phyloP scores from a whole-genome alignment of 2,113 vertebrate species.

The Corydoras sp. region DNA sequence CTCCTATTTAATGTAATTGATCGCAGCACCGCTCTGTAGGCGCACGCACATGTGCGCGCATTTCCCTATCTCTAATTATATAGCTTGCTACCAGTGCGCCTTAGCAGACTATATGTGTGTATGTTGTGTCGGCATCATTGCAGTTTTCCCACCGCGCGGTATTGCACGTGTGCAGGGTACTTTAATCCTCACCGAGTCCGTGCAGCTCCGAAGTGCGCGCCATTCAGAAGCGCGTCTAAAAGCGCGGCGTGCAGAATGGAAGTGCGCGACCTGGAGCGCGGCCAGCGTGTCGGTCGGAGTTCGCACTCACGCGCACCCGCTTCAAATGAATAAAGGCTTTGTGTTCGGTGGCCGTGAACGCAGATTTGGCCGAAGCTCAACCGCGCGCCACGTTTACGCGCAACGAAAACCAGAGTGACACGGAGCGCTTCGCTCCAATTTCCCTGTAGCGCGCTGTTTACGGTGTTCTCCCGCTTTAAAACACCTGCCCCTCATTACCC shows the following conservation, averaged over 20 bases:
- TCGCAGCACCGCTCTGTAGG: too few relatives aligned
- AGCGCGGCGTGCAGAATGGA: slow-evolving; percentile 5
- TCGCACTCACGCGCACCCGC: slow-evolving; percentile 5
- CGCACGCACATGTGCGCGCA: too few relatives aligned
- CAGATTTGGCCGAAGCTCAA: slow-evolving; percentile 14
- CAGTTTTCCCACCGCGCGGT: background rate
- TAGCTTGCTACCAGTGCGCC: too few relatives aligned
- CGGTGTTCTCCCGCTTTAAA: background rate
- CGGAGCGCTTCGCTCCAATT: background rate
- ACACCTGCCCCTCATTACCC: background rate
- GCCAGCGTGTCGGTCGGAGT: slow-evolving; percentile 10
- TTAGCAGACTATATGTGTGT: too few relatives aligned
- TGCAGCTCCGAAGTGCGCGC: slow-evolving; percentile 36
- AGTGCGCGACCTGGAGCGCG: slow-evolving; percentile 5
- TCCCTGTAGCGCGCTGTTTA: background rate
- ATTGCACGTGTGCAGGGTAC: background rate
- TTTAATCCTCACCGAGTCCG: too few relatives aligned
- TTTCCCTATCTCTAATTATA: too few relatives aligned
- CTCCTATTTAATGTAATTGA: too few relatives aligned
- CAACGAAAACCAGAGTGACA: slow-evolving; percentile 15
- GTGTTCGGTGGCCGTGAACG: slow-evolving; percentile 37
- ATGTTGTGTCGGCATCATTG: background rate
- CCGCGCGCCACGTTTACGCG: slow-evolving; percentile 26
- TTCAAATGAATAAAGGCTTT: slow-evolving; percentile 40
- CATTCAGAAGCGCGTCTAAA: slow-evolving; percentile 5